Conservation (phyloP, 2,888 invertebrate genomes). For the Pristionchus fissidentatus region DNA sequence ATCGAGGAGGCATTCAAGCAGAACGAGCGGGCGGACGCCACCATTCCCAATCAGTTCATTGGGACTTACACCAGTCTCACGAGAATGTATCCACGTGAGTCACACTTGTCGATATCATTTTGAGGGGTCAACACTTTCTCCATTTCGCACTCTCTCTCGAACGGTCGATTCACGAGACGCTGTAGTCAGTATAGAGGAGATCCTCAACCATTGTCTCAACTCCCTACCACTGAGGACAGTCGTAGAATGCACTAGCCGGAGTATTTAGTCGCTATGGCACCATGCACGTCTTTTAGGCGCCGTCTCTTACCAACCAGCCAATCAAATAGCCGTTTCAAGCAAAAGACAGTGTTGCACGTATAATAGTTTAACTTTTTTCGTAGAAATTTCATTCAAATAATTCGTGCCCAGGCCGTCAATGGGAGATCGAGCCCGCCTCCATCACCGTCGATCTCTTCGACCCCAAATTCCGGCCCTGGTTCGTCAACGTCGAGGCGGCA, state of each 20-base stretch:
- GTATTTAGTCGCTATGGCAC: not conserved
- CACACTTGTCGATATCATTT: too few species aligned
- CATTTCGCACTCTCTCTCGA: too few species aligned
- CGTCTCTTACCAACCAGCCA: not conserved
- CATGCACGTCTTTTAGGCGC: too few species aligned
- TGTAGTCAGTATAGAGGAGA: too few species aligned
- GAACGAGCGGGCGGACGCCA: conserved; percentile 57
- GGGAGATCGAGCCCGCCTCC: conserved; percentile 66
- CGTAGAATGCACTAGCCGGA: too few species aligned
- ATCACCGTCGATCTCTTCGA: conserved; percentile 75
- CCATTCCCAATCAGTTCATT: conserved; percentile 70
- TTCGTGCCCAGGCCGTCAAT: conserved; percentile 60
- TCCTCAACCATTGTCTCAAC: too few species aligned
- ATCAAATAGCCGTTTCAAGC: too few species aligned
- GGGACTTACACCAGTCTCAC: conserved; percentile 74
- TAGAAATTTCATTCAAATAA: not conserved
- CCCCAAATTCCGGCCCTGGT: conserved; percentile 74
- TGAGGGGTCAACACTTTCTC: too few species aligned
- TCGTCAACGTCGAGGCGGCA: conserved; percentile 68
- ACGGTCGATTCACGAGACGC: too few species aligned
- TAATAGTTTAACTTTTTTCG: not conserved
- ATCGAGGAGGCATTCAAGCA: conserved; percentile 63
- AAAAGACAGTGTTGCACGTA: not conserved
- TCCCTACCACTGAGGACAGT: too few species aligned
- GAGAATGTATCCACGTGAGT: conserved; percentile 69